Base-by-base conservation (phyloP, 30 jellyfish, hydroid and myxozoan genomes). In the Chrysaora quinquecirrha region DNA sequence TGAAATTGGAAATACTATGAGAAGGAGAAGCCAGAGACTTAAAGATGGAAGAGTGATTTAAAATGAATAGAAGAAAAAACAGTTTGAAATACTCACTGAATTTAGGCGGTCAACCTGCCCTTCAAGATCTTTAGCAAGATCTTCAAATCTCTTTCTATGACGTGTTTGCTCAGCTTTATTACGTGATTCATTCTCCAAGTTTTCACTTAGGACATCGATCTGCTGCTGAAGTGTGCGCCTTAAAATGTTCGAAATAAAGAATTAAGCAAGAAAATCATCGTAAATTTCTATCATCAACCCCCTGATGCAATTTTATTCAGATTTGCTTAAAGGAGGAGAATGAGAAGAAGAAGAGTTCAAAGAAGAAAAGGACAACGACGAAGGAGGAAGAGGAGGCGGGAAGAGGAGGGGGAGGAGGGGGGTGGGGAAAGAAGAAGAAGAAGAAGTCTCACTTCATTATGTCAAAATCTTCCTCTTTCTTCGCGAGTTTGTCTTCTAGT, bases 111-210 rank as follows among this genome's bases (percentile, higher is more conserved):
- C 94, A 18, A 83, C 82, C 38, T 71, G 86, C 14, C 75, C 94
- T 21, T 83, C 94, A 25, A 83, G 82, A 6, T 83, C 94, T 14
- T 10, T 61, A 16, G 78, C 24, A 35, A 23, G 80, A 34, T 64
- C 94, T 62, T 83, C 94, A 71, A 16, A 61, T 67, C 75, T 83
- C 87, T 83, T 83, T 22, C 94, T 38, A 24, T 22, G 87, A 46
- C 94, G 94, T 12, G 94, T 87, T 31, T 83, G 94, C 50, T 83
- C 94, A 3, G 81, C 38, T 46, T 67, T 83, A 52, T 34, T 48
- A 16, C 94, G 79, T 1, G 63, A 22, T 30, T 83, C 94, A 30
- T 83, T 83, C 34, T 83, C 94, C 30, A 83, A 46, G 21, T 66
- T 83, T 31, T 71, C 94, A 9, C 84, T 47, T 31, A 83, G 56